These are phyloP conservation scores for Phylloscopus collybita DNA, from an alignment of 2,797 vertebrate genomes.

Conservation along the genomic window DNA sequence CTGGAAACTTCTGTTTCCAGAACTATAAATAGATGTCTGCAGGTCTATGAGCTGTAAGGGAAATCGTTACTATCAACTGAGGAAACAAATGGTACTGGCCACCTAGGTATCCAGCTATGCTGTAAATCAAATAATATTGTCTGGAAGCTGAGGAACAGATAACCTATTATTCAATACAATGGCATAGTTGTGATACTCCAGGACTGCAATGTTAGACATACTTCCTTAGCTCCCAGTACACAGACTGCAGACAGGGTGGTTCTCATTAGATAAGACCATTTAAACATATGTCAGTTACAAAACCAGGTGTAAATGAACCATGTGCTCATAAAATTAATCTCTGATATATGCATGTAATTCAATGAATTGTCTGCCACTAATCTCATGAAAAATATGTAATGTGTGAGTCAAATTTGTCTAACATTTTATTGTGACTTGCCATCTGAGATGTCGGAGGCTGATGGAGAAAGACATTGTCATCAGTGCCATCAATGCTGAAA, in stretches of 20 bases:
- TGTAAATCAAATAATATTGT: not conserved
- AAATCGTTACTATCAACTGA: not conserved
- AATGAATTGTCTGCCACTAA: not conserved
- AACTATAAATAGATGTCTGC: not conserved
- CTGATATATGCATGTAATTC: not conserved
- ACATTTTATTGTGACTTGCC: not conserved
- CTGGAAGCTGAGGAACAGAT: not conserved
- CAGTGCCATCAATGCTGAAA: not conserved
- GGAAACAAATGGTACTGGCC: not conserved
- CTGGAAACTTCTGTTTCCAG: not conserved
- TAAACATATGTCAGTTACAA: slow-evolving; percentile 68
- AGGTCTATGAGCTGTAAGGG: not conserved
- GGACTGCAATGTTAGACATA: not conserved
- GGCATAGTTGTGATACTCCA: not conserved
- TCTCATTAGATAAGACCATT: not conserved
- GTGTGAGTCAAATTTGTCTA: slow-evolving; percentile 11
- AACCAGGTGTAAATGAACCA: not conserved
- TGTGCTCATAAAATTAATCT: not conserved
- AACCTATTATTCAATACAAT: not conserved
- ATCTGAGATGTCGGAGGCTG: not conserved
- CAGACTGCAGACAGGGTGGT: not conserved
- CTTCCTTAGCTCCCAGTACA: not conserved
- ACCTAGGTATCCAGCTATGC: not conserved
- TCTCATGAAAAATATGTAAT: not conserved
- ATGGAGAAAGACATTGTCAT: not conserved